phyloP scores from a whole-genome alignment of 2,797 vertebrate genomes.

The Paguma larvata region DNA sequence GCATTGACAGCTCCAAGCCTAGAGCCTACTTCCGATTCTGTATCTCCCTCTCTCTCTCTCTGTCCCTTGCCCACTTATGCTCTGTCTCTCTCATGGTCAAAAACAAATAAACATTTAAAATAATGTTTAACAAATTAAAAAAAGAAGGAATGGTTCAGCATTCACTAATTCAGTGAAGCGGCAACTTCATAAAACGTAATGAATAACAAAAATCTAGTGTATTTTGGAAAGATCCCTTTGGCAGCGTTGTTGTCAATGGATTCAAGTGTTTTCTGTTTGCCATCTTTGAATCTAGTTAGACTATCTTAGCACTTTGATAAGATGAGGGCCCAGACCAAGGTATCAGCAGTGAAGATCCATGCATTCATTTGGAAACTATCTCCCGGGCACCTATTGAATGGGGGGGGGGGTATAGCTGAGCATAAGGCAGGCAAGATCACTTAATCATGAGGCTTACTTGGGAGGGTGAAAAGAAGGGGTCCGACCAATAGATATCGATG shows the following conservation, averaged over 20 bases:
- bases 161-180: background rate
- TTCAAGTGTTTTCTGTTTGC: background rate
- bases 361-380: background rate
- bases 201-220: background rate
- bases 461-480: no score
- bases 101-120: no score
- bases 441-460: background rate
- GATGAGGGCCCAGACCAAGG: background rate
- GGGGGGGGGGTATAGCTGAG: background rate
- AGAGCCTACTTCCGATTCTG: no score
- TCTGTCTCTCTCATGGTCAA: no score
- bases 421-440: background rate
- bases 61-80: no score
- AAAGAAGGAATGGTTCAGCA: no score
- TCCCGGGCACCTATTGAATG: background rate
- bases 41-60: no score
- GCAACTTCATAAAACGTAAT: background rate
- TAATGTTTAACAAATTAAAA: no score
- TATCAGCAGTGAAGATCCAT: no score
- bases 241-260: background rate
- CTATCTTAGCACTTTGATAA: background rate
- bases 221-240: background rate
- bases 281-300: background rate
- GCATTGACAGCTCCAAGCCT: no score
- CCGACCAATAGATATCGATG: background rate